Evolutionary conservation across 2,113 vertebrate species (phyloP).

Genomic region (Pelvicachromis taeniatus): DNA sequence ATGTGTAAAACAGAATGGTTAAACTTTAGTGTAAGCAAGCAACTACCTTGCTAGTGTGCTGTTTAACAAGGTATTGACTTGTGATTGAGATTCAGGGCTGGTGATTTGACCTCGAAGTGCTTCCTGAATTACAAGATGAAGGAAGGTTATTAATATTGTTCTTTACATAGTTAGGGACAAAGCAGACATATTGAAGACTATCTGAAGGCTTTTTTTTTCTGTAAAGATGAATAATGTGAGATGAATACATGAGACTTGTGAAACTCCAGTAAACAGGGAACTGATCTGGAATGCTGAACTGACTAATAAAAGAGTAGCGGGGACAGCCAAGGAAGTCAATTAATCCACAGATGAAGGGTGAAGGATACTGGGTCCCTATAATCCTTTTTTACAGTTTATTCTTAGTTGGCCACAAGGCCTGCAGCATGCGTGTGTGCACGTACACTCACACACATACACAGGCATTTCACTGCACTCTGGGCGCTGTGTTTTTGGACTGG

Average conservation of each 20-base stretch:
- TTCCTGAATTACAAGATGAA: neutral
- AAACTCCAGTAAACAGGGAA: neutral
- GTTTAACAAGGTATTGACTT: neutral
- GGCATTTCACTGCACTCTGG: neutral
- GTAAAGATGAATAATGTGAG: neutral
- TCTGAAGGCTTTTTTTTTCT: neutral
- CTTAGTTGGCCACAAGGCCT: neutral
- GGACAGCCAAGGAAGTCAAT: neutral
- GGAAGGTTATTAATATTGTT: neutral
- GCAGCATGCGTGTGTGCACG: neutral
- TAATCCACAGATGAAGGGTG: neutral
- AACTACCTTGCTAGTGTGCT: neutral
- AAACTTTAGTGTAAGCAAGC: neutral
- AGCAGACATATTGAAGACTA: neutral
- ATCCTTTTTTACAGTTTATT: neutral
- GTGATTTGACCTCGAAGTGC: neutral
- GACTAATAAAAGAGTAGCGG: constrained; percentile 11
- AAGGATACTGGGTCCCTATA: neutral
- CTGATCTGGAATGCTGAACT: neutral
- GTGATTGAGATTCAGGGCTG: neutral
- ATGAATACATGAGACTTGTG: neutral
- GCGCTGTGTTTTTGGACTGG: neutral
- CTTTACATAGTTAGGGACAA: neutral
- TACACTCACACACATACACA: neutral
- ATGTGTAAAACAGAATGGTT: neutral